phyloP scores from a whole-genome alignment of 2,888 invertebrate genomes.

The Dione vanillae region DNA sequence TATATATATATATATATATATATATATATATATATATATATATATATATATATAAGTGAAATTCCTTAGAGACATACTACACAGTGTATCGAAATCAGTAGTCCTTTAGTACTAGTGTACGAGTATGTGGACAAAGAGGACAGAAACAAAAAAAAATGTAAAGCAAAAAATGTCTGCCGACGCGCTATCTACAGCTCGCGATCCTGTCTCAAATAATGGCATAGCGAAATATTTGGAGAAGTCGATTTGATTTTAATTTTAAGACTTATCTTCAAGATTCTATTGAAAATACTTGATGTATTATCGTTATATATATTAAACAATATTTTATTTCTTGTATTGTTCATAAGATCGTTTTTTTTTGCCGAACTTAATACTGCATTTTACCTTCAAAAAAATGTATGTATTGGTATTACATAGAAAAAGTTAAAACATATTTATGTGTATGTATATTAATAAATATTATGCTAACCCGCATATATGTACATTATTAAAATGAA shows the following conservation, averaged over 20 bases:
- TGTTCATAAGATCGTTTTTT: too few relatives aligned
- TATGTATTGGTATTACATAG: neutral
- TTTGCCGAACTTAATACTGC: too few relatives aligned
- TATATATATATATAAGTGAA: conserved; percentile 21
- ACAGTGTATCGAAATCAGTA: conserved; percentile 50
- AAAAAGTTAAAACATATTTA: neutral
- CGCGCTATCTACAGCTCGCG: conserved; percentile 77
- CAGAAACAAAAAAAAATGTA: conserved; percentile 65
- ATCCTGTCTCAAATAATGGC: conserved; percentile 75
- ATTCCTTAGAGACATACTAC: conserved; percentile 44
- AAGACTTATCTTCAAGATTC: neutral
- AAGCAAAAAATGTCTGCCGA: conserved; percentile 75
- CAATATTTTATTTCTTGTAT: too few relatives aligned
- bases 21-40: neutral
- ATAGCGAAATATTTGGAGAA: conserved; percentile 55
- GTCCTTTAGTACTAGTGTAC: conserved; percentile 66
- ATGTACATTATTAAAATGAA: too few relatives aligned
- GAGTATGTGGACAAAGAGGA: conserved; percentile 64
- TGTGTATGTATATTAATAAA: too few relatives aligned
- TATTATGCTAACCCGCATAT: too few relatives aligned
- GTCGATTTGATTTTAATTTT: conserved; percentile 18
- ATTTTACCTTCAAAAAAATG: neutral
- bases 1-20: too few relatives aligned
- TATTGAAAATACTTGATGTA: too few relatives aligned
- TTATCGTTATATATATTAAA: too few relatives aligned